Evolutionary conservation across 2,888 invertebrate genomes (phyloP).

Genomic region (Drosophila colorata): DNA sequence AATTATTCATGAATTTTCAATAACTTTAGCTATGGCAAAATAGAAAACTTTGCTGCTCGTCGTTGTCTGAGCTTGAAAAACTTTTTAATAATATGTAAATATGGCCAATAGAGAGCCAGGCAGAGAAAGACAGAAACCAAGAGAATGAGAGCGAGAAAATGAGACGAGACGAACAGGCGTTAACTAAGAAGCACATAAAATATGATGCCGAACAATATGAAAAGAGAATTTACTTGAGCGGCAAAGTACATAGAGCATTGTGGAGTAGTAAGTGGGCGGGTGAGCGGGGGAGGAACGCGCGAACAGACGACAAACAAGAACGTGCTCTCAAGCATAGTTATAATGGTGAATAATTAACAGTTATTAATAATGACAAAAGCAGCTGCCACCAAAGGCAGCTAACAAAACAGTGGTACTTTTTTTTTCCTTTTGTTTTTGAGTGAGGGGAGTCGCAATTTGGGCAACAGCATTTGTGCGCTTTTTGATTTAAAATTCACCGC

Average conservation of each 20-base stretch:
- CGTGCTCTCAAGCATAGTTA: conserved; percentile 64
- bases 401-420: conserved; percentile 51
- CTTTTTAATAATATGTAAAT: conserved; percentile 79
- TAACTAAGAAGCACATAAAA: conserved; percentile 75
- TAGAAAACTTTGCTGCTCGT: conserved; percentile 65
- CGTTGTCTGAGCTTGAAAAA: conserved; percentile 64
- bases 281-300: not conserved
- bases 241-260: conserved; percentile 46
- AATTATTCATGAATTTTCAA: conserved; percentile 79
- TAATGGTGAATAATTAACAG: conserved; percentile 84
- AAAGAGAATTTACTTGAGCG: conserved; percentile 67
- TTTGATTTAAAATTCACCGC: conserved; percentile 83
- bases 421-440: conserved; percentile 1
- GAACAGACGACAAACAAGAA: conserved; percentile 46
- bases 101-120: conserved; percentile 50
- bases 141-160: conserved; percentile 1
- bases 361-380: conserved; percentile 84
- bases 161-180: conserved; percentile 46
- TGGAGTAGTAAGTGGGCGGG: not conserved
- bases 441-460: conserved; percentile 20
- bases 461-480: conserved; percentile 55
- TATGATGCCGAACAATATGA: conserved; percentile 71
- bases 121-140: conserved; percentile 4
- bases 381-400: conserved; percentile 70
- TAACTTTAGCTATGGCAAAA: conserved; percentile 70